Evolutionary conservation across 2,113 vertebrate species (phyloP).

Genomic region (Siniperca knerii): DNA sequence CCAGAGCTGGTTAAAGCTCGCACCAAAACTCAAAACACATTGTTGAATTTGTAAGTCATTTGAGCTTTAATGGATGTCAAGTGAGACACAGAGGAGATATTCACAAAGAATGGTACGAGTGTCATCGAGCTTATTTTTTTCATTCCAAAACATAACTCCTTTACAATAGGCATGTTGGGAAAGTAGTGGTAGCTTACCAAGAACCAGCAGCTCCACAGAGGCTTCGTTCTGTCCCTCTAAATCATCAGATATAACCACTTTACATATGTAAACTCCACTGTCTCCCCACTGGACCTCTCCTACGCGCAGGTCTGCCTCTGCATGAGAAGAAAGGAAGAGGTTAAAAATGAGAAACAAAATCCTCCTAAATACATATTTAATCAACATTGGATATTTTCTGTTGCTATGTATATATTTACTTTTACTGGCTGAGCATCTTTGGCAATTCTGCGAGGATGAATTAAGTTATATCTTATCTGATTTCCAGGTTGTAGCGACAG

Average conservation of each 20-base stretch:
- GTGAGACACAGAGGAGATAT: not conserved
- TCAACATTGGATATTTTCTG: not conserved
- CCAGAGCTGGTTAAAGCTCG: not conserved
- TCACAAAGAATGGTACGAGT: not conserved
- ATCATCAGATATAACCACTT: constrained; percentile 80
- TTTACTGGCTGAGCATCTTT: not conserved
- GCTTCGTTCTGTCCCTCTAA: constrained; percentile 78
- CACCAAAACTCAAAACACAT: not conserved
- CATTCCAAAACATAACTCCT: not conserved
- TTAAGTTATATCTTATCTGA: not conserved
- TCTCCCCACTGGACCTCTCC: constrained; percentile 80
- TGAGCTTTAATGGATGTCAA: not conserved
- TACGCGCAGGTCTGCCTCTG: constrained; percentile 77
- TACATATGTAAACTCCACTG: constrained; percentile 80
- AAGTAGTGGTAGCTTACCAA: constrained; percentile 66
- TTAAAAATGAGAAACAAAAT: not conserved
- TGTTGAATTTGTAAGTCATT: not conserved
- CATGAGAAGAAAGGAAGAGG: not conserved
- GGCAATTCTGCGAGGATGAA: not conserved
- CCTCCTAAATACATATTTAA: not conserved
- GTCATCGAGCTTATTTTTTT: not conserved
- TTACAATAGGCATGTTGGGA: not conserved
- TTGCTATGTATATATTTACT: not conserved
- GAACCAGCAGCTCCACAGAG: constrained; percentile 78
- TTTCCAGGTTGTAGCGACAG: not conserved